These are phyloP conservation scores for Limnothrissa miodon DNA, from an alignment of 2,113 vertebrate genomes.

Conservation along the genomic window DNA sequence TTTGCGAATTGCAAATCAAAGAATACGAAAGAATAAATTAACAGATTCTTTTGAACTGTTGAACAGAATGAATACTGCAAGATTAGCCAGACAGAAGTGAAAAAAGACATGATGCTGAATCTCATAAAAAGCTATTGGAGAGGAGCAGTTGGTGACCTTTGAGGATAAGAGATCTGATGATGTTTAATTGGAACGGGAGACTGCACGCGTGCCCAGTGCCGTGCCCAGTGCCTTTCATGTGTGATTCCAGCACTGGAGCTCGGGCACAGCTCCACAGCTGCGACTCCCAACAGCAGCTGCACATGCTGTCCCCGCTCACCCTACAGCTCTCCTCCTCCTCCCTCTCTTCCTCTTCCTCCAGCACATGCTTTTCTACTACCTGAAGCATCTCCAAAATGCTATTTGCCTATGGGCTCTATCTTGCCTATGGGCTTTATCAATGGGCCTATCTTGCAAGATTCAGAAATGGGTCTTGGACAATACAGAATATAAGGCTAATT, in stretches of 20 bases:
- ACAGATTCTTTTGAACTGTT: neutral
- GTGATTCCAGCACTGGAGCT: conserved; percentile 35
- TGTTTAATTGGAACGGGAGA: neutral
- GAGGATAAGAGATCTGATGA: conserved; percentile 10
- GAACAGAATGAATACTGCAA: neutral
- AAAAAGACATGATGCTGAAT: neutral
- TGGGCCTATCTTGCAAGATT: neutral
- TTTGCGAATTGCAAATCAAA: neutral
- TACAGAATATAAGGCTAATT: neutral
- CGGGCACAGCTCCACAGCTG: neutral
- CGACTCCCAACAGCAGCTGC: neutral
- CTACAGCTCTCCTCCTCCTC: neutral
- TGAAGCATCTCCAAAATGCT: neutral
- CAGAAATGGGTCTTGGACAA: neutral
- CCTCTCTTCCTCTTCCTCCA: neutral
- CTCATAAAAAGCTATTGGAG: neutral
- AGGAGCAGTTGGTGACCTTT: conserved; percentile 3
- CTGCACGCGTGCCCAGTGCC: conserved; percentile 28
- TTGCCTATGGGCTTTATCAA: too few relatives aligned
- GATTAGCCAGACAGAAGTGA: neutral
- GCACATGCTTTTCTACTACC: neutral
- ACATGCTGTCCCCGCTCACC: neutral
- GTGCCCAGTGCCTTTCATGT: conserved; percentile 65
- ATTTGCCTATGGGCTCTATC: too few relatives aligned
- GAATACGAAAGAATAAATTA: neutral